These are phyloP conservation scores for Alethe diademata DNA, from an alignment of 2,113 vertebrate genomes.

Conservation along the genomic window DNA sequence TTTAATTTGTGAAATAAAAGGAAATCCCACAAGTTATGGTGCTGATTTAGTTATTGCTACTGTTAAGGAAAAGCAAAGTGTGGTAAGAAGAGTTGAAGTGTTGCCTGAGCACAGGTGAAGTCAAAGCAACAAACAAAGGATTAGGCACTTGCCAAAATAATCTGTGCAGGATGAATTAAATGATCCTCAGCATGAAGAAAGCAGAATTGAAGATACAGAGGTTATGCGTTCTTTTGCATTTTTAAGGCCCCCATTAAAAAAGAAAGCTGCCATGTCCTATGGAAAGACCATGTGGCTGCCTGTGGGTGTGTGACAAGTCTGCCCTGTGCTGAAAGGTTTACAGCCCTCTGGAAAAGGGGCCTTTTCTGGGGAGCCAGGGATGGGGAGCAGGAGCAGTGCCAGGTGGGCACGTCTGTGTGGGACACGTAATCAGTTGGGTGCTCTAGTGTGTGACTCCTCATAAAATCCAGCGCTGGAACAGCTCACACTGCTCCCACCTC, in stretches of 20 bases:
- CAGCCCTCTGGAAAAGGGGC: not conserved
- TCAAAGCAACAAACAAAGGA: not conserved
- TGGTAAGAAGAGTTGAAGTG: not conserved
- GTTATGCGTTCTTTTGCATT: not conserved
- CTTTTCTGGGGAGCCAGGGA: not conserved
- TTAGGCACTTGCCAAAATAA: not conserved
- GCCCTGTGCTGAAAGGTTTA: not conserved
- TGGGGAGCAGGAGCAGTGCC: not conserved
- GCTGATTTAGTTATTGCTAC: not conserved
- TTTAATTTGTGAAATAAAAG: not conserved
- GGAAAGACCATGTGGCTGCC: not conserved
- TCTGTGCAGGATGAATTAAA: not conserved
- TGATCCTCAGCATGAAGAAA: not conserved
- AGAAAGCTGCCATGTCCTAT: not conserved
- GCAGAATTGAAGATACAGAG: not conserved
- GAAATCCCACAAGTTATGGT: not conserved
- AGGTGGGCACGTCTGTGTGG: conserved; percentile 39
- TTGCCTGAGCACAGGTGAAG: not conserved
- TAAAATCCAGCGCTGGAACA: conserved; percentile 76
- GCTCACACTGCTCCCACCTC: conserved; percentile 64
- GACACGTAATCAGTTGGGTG: conserved; percentile 72
- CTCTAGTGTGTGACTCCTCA: conserved; percentile 71
- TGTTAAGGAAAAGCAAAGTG: not conserved
- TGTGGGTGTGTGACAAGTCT: not conserved
- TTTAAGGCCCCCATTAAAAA: not conserved